Conservation (phyloP, 1,140 invertebrate genomes). For the Scaptomyza graminum region DNA sequence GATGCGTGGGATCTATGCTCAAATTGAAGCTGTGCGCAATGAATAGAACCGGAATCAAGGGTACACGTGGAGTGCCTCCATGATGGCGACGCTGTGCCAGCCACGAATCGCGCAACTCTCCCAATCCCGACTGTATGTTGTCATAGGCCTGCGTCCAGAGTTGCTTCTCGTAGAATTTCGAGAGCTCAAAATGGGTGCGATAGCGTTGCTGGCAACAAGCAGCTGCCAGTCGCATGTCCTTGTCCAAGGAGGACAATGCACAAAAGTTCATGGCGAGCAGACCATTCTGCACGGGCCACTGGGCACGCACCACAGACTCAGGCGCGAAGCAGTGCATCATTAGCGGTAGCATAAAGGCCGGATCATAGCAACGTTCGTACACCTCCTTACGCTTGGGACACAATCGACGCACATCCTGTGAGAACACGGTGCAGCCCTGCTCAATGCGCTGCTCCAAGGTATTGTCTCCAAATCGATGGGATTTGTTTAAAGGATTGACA, state of each 20-base stretch:
- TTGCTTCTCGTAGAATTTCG: slow-evolving; percentile 84
- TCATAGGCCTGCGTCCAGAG: slow-evolving; percentile 83
- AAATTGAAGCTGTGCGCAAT: slow-evolving; percentile 87
- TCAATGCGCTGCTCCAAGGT: slow-evolving; percentile 65
- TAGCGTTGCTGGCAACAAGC: slow-evolving; percentile 87
- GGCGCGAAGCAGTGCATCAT: slow-evolving; percentile 86
- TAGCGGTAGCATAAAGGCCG: slow-evolving; percentile 88
- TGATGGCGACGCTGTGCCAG: slow-evolving; percentile 71
- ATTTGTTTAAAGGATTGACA: slow-evolving; percentile 44
- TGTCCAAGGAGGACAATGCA: slow-evolving; percentile 86
- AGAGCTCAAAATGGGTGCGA: slow-evolving; percentile 84
- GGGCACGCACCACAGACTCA: slow-evolving; percentile 86
- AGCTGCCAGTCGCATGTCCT: slow-evolving; percentile 86
- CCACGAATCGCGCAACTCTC: slow-evolving; percentile 67
- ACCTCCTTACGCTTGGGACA: slow-evolving; percentile 69
- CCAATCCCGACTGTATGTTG: slow-evolving; percentile 85
- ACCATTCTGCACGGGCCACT: slow-evolving; percentile 87
- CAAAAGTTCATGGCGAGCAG: slow-evolving; percentile 86
- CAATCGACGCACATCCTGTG: slow-evolving; percentile 52
- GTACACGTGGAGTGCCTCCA: slow-evolving; percentile 85
- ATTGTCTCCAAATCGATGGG: slow-evolving; percentile 63
- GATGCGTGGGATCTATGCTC: slow-evolving; percentile 86
- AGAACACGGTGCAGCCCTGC: slow-evolving; percentile 42
- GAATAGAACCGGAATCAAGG: slow-evolving; percentile 87
- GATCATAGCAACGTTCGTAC: slow-evolving; percentile 86